Evolutionary conservation across 2,888 invertebrate species (phyloP).

Genomic region (Apoderus coryli): DNA sequence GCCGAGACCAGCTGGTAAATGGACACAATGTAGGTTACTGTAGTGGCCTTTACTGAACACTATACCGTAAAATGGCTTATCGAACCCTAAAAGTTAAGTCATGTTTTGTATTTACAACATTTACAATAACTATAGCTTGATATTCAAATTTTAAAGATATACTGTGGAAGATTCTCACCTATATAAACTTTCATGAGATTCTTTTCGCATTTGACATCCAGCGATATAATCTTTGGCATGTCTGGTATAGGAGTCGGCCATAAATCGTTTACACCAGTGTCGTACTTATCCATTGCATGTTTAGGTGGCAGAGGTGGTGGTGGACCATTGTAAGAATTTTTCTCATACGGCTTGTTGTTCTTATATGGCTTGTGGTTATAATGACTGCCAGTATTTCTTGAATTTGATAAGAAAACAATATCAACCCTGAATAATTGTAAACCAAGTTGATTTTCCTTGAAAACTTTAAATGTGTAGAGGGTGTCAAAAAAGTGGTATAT

Average conservation of each 20-base stretch:
- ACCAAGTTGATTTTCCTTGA: too few species aligned
- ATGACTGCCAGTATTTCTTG: conserved; percentile 24
- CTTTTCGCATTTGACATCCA: conserved; percentile 90
- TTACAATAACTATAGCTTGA: background rate
- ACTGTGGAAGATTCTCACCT: conserved; percentile 25
- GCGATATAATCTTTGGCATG: conserved; percentile 83
- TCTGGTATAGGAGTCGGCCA: conserved; percentile 79
- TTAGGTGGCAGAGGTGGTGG: conserved; percentile 47
- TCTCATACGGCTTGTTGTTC: conserved; percentile 31
- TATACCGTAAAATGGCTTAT: conserved; percentile 90
- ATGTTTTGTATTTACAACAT: background rate
- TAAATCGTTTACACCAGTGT: conserved; percentile 40
- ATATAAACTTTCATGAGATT: conserved; percentile 86
- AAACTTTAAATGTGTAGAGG: background rate
- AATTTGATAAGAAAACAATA: too few species aligned
- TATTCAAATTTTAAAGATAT: background rate
- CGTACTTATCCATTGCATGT: conserved; percentile 33
- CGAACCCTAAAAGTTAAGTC: conserved; percentile 42
- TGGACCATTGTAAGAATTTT: conserved; percentile 58
- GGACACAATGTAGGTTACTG: conserved; percentile 83
- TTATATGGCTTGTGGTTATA: conserved; percentile 38
- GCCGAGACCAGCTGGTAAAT: conserved; percentile 72
- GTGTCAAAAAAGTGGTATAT: background rate
- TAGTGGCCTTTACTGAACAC: conserved; percentile 92
- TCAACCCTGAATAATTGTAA: too few species aligned